Conservation (phyloP, 1,140 invertebrate genomes). For the Phocides pigmalion region DNA sequence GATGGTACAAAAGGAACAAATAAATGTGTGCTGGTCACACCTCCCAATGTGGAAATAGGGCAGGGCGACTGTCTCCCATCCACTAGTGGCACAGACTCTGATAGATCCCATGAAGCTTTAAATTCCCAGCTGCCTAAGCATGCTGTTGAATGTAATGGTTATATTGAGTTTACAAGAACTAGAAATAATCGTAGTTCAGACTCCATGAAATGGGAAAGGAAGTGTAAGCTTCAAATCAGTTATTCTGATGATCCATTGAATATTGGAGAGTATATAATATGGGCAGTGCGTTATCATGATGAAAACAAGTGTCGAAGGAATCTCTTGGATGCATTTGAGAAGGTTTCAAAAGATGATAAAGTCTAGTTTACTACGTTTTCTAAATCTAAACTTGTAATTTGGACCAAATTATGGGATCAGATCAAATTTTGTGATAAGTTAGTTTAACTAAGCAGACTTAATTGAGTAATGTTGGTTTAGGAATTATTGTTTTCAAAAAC, state of each 20-base stretch:
- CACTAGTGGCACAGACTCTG: constrained; percentile 69
- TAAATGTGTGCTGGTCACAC: constrained; percentile 62
- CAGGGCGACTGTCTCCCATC: constrained; percentile 78
- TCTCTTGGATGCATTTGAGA: constrained; percentile 81
- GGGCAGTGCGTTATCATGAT: constrained; percentile 84
- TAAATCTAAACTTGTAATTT: not conserved
- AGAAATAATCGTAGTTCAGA: constrained; percentile 77
- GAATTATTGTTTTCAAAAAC: constrained; percentile 4
- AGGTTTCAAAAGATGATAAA: constrained; percentile 59
- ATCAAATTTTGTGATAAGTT: constrained; percentile 23
- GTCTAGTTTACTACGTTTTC: constrained; percentile 5
- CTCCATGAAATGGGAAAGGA: constrained; percentile 83
- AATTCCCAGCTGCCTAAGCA: constrained; percentile 68
- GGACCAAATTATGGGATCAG: not conserved
- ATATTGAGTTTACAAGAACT: constrained; percentile 81
- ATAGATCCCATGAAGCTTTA: constrained; percentile 62
- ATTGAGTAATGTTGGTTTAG: constrained; percentile 13
- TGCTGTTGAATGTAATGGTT: constrained; percentile 78
- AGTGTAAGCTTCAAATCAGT: constrained; percentile 84
- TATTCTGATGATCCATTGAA: constrained; percentile 80
- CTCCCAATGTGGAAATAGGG: constrained; percentile 68
- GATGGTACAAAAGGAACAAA: constrained; percentile 54
- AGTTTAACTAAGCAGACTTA: constrained; percentile 10
- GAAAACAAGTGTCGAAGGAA: constrained; percentile 85
- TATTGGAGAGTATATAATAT: constrained; percentile 84